Evolutionary conservation across 2,888 invertebrate genomes (phyloP).

Genomic region (Scaptomyza cyrtandrae): DNA sequence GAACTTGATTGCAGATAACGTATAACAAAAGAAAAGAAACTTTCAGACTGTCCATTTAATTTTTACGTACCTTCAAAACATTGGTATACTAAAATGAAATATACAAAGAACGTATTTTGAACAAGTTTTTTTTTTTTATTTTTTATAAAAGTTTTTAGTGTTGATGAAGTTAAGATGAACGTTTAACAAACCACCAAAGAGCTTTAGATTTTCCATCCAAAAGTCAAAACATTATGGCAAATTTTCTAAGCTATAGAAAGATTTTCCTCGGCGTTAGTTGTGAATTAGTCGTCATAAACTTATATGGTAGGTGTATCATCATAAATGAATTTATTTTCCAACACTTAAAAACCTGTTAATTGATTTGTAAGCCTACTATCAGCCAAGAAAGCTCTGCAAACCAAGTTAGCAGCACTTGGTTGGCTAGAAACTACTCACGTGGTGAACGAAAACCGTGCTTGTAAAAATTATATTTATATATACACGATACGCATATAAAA

Average conservation of each 20-base stretch:
- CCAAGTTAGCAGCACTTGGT: neutral
- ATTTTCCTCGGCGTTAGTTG: neutral
- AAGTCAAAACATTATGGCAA: neutral
- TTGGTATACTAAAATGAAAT: neutral
- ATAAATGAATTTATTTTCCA: neutral
- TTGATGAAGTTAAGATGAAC: too few relatives aligned
- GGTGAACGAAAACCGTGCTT: conserved; percentile 30
- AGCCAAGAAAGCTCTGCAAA: conserved; percentile 24
- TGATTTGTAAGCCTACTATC: conserved; percentile 27
- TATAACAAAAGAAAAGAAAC: conserved; percentile 7
- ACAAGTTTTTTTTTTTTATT: neutral
- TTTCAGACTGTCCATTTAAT: neutral
- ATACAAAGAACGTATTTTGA: neutral
- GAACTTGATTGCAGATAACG: conserved; percentile 7
- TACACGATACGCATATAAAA: conserved; percentile 35
- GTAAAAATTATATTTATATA: conserved; percentile 8
- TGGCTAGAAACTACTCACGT: conserved; percentile 37
- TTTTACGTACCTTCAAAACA: neutral
- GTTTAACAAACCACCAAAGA: neutral
- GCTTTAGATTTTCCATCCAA: neutral
- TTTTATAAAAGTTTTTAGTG: too few relatives aligned
- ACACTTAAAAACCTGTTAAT: conserved; percentile 12
- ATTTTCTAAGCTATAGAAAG: neutral
- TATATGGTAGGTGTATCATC: neutral
- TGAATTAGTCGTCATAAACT: neutral